These are phyloP conservation scores for Clistopyga incitator DNA, from an alignment of 2,888 invertebrate species.

Conservation along the genomic window DNA sequence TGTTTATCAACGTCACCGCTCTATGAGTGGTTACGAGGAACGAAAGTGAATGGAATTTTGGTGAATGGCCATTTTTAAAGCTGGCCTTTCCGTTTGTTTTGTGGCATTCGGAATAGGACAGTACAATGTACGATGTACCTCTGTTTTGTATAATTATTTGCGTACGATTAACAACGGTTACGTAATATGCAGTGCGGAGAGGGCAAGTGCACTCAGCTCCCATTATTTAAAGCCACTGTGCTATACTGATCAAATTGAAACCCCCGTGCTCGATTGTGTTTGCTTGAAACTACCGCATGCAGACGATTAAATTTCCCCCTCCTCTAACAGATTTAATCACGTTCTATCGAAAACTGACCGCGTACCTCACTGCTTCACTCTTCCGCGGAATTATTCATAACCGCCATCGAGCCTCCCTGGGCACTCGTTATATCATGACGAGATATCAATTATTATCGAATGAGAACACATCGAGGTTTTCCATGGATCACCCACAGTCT, in stretches of 20 bases:
- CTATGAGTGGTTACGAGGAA: neutral
- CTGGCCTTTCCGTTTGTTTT: neutral
- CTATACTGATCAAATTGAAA: constrained; percentile 12
- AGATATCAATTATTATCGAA: constrained; percentile 42
- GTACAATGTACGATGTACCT: neutral
- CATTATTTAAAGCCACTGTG: constrained; percentile 10
- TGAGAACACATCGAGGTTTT: constrained; percentile 3
- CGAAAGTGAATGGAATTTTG: neutral
- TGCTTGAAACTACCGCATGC: constrained; percentile 11
- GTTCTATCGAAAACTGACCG: constrained; percentile 26
- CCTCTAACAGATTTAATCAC: constrained; percentile 38
- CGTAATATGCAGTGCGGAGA: neutral
- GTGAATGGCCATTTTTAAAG: neutral
- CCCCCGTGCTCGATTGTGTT: neutral
- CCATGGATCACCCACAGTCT: neutral
- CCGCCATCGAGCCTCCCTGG: constrained; percentile 3
- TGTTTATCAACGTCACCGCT: constrained; percentile 21
- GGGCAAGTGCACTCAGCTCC: neutral
- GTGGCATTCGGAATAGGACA: neutral
- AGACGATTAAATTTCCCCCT: constrained; percentile 36
- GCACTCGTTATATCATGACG: constrained; percentile 36
- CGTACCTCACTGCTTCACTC: constrained; percentile 18
- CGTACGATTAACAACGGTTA: constrained; percentile 1
- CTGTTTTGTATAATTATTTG: constrained; percentile 15
- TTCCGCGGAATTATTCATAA: constrained; percentile 48